Evolutionary conservation across 2,888 invertebrate genomes (phyloP).

Genomic region (Drosophila prostipennis): DNA sequence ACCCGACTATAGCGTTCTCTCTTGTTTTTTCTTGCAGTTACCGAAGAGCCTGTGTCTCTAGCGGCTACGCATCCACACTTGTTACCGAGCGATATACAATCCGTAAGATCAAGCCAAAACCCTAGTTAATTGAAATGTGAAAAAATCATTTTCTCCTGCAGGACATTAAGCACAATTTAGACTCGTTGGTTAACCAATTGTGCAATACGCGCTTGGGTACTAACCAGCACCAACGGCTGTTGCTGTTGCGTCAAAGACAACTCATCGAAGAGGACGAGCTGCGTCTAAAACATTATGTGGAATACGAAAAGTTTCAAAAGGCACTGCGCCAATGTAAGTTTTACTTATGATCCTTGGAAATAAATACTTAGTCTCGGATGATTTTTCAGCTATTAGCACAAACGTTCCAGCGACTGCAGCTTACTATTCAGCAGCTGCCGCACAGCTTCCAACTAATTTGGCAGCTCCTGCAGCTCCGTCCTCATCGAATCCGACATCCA

Average conservation of each 20-base stretch:
- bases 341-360: not conserved
- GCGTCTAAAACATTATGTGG: slow-evolving; percentile 83
- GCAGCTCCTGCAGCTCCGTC: slow-evolving; percentile 58
- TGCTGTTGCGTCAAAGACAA: slow-evolving; percentile 83
- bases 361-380: not conserved
- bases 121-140: not conserved
- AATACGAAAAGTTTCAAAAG: slow-evolving; percentile 84
- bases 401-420: slow-evolving; percentile 68
- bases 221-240: slow-evolving; percentile 82
- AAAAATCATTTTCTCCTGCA: slow-evolving; percentile 38
- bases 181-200: slow-evolving; percentile 82
- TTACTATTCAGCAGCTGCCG: slow-evolving; percentile 70
- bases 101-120: slow-evolving; percentile 65
- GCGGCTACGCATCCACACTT: slow-evolving; percentile 83
- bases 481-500: slow-evolving; percentile 62
- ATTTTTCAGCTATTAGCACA: slow-evolving; percentile 65
- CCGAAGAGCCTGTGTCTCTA: slow-evolving; percentile 83
- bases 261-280: slow-evolving; percentile 84
- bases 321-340: slow-evolving; percentile 80
- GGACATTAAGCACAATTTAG: slow-evolving; percentile 84
- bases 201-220: slow-evolving; percentile 82
- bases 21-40: slow-evolving; percentile 54
- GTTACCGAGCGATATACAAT: slow-evolving; percentile 83
- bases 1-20: no score
- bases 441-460: slow-evolving; percentile 64